Conservation (phyloP, 2,888 invertebrate species). For the Cetonia aurata region DNA sequence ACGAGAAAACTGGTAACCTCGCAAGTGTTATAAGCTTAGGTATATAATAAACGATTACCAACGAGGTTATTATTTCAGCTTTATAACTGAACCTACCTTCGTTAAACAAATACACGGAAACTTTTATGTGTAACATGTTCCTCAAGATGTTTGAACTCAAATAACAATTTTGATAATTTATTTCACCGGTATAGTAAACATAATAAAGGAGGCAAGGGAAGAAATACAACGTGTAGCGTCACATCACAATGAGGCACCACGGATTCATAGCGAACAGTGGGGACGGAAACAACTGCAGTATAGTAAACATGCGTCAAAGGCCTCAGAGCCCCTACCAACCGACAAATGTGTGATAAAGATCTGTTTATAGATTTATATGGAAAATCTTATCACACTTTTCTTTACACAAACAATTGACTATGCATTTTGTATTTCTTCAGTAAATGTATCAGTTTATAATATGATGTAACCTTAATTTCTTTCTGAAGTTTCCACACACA, state of each 20-base stretch:
- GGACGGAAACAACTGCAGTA: neutral
- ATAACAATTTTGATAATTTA: constrained; percentile 16
- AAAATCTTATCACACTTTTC: too few species aligned
- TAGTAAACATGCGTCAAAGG: too few species aligned
- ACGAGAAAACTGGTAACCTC: too few species aligned
- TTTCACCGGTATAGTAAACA: constrained; percentile 5
- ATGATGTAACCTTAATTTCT: too few species aligned
- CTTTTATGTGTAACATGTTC: neutral
- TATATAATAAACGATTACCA: too few species aligned
- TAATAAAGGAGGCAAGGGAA: constrained; percentile 6
- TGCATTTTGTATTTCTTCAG: too few species aligned
- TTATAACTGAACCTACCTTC: neutral
- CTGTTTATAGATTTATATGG: neutral
- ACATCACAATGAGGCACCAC: constrained; percentile 6
- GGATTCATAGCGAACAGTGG: neutral
- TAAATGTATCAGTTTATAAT: too few species aligned
- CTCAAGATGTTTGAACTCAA: constrained; percentile 9
- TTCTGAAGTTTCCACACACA: too few species aligned
- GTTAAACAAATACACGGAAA: neutral
- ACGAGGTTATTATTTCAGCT: neutral
- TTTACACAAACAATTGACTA: too few species aligned
- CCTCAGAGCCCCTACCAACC: neutral
- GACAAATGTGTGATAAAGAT: neutral
- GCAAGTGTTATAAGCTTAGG: too few species aligned
- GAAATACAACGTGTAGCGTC: neutral